These are phyloP conservation scores for Entomyzon cyanotis DNA, from an alignment of 2,113 vertebrate genomes.

Conservation along the genomic window DNA sequence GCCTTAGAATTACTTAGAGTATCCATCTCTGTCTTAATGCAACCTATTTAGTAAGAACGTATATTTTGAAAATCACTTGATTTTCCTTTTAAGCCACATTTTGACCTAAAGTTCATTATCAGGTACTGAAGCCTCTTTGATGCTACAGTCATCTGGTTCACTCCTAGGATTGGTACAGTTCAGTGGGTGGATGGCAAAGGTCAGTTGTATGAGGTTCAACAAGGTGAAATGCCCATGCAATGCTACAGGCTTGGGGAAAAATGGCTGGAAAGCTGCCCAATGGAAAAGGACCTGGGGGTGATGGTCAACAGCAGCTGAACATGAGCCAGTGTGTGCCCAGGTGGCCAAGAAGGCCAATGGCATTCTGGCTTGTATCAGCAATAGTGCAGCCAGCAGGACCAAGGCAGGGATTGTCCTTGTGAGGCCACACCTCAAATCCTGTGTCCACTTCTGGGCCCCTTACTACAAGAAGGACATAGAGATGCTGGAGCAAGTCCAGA, in stretches of 20 bases:
- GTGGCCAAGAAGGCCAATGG: background rate
- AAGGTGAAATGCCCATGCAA: background rate
- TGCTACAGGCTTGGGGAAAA: background rate
- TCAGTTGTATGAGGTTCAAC: background rate
- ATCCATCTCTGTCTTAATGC: background rate
- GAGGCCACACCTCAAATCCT: rapidly evolving
- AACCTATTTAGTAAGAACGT: background rate
- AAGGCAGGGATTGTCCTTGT: background rate
- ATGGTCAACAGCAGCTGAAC: background rate
- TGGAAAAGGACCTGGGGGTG: background rate
- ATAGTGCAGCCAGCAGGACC: background rate
- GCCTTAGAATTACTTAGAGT: background rate
- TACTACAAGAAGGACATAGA: background rate
- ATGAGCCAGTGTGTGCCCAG: background rate
- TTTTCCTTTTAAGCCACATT: background rate
- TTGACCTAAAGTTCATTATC: background rate
- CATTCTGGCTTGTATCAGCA: background rate
- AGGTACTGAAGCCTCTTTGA: background rate
- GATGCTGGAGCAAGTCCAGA: background rate
- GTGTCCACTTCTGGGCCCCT: background rate
- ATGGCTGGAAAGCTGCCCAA: background rate
- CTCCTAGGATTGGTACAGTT: background rate
- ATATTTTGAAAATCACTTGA: background rate
- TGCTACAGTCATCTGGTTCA: background rate
- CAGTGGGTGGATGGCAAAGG: background rate